Evolutionary conservation across 2,113 vertebrate genomes (phyloP), one percentile per base, ranked within the genome.

Genomic region (Amazona vittata): DNA sequence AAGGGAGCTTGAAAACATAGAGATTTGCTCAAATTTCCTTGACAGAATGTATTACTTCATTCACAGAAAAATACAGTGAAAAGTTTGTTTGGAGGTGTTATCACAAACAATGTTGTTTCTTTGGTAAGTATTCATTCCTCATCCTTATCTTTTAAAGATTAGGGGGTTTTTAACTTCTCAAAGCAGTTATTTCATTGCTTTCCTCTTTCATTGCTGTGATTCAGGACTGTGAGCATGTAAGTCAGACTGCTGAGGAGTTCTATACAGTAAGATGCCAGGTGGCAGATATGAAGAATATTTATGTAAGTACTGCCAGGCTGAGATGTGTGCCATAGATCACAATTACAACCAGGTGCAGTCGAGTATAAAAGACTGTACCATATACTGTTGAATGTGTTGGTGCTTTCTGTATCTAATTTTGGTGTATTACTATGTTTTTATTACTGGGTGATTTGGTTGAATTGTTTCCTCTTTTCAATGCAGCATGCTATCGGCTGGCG

Each of bases 231-330:
- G 99, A 99, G 94, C 99, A 99, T 29, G 99, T 99, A 90, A 99
- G 99, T 97, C 99, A 99, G 97, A 99, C 99, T 28, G 99, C 99
- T 13, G 99, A 99, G 97, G 99, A 99, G 96, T 99, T 99, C 97
- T 99, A 99, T 97, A 99, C 99, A 1, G 99, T 99, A 90, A 98
- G 99, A 57, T 99, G 99, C 98, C 99, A 99, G 90, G 99, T 99
- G 55, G 99, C 99, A 25, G 99, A 99, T 92, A 99, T 99, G 99
- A 99, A 99, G 98, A 99, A 99, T 97, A 99, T 99, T 98, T 99
- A 99, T 86, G 99, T 99, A 96, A 99, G 99, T 98, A 94, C 41
- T 53, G 57, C 15, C 62, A 41, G 73, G 31, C 55, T 75, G 55
- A 49, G 70, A 8, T 6, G 4, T 18, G 5, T 16, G 55, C 9